Conservation (phyloP, 2,797 vertebrate genomes). For the Lepus townsendii region DNA sequence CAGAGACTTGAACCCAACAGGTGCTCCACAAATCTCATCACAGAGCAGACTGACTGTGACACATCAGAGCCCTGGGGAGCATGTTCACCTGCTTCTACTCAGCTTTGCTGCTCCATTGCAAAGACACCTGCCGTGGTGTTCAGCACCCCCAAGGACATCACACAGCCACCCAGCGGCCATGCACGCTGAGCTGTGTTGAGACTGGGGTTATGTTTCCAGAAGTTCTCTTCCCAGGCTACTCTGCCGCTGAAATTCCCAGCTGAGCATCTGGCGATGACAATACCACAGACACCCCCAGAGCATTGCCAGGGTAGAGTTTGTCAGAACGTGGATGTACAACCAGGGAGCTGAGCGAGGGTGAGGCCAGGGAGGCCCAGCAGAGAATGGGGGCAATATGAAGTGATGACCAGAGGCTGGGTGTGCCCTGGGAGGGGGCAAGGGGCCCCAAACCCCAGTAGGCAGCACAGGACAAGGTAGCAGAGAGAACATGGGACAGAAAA, state of each 20-base stretch:
- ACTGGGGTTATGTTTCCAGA: background rate
- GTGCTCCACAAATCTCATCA: background rate
- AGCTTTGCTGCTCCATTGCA: background rate
- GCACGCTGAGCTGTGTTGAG: background rate
- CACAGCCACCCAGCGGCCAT: background rate
- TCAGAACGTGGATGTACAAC: no score
- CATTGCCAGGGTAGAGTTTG: accelerated
- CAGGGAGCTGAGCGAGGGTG: background rate
- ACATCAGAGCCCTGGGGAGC: no score
- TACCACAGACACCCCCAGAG: background rate
- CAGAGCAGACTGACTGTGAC: background rate
- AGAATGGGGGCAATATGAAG: background rate
- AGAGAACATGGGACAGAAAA: background rate
- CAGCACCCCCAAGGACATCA: background rate
- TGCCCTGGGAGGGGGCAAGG: background rate
- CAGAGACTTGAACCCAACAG: background rate
- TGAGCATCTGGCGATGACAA: accelerated
- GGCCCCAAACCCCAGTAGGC: no score
- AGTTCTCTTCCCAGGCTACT: background rate
- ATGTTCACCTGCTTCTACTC: background rate
- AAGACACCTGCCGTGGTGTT: background rate
- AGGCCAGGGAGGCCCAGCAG: background rate
- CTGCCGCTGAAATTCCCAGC: no score
- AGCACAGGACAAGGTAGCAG: background rate
- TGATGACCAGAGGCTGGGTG: background rate